Base-by-base conservation (phyloP, 1,140 invertebrate genomes). In the Drosophila nebulosa region DNA sequence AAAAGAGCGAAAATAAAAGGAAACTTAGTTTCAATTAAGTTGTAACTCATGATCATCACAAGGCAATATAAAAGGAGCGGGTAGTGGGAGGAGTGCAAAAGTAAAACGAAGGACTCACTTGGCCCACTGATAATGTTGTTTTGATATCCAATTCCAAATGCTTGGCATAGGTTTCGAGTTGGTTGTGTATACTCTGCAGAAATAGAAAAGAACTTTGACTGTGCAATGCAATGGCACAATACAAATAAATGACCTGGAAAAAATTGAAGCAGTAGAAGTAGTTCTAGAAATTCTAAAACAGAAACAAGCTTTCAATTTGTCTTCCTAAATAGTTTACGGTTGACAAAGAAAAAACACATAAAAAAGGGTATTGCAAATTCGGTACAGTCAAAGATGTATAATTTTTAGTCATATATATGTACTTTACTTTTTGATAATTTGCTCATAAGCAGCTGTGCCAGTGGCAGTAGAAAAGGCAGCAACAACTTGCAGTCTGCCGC, bases 11-110 rank as follows among this genome's bases (percentile, higher is more conserved):
- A 71, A 55, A 62, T 51, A 74, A 63, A 32, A 27, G 57, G 64
- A 74, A 71, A 39, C 78, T 71, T 36, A 30, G 46, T 84, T 85
- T 80, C 89, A 90, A 90, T 90, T 90, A 89, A 90, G 88, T 90
- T 90, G 88, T 90, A 68, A 81, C 83, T 88, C 88, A 89, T 76
- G 74, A 58, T 16, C 46, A 71, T 56, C 50, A 24, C 70, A 79
- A 55, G 10, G 35, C 14, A 2, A 12, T 56, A 58, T 42, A 42
- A 56, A 32, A 30, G 21, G 39, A 39, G 18, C 24, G 36, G 24
- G 22, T n/a, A n/a, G n/a, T n/a, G n/a, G n/a, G n/a, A n/a, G n/a
- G n/a, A n/a, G n/a, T n/a, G n/a, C n/a, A n/a, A n/a, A 24, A 10
- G 42, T 9, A 10, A 27, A 26, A 16, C 30, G 16, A 10, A 12